A percentile compares a stretch with the other conserved stretches of the same genome.
phyloP scores from a whole-genome alignment of 2,888 invertebrate genomes.

The Rhamnusium bicolor region DNA sequence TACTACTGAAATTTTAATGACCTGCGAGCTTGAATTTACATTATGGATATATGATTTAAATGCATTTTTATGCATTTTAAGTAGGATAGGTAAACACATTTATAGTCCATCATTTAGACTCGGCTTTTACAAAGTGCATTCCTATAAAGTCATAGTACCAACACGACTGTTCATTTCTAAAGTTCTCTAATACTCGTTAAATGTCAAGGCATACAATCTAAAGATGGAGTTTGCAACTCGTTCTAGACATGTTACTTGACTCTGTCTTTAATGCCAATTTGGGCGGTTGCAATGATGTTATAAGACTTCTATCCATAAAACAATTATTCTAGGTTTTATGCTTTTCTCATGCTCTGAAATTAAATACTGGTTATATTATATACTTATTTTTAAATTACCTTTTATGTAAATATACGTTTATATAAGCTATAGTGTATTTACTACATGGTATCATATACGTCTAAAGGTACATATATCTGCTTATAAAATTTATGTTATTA shows the following conservation, averaged over 20 bases:
- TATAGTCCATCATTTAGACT: constrained; percentile 6
- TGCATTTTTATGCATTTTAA: constrained; percentile 6
- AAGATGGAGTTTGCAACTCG: constrained; percentile 57
- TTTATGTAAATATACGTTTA: constrained; percentile 6
- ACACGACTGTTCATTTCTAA: constrained; percentile 50
- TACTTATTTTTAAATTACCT: constrained; percentile 6
- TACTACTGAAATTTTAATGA: not conserved
- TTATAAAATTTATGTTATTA: not conserved
- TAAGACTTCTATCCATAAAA: not conserved
- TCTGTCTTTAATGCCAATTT: constrained; percentile 33
- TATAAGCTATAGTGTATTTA: not conserved
- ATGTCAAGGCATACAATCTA: constrained; percentile 63
- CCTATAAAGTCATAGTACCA: constrained; percentile 53
- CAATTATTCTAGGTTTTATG: not conserved
- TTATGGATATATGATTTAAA: not conserved
- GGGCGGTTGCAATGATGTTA: constrained; percentile 4
- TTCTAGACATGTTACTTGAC: constrained; percentile 43
- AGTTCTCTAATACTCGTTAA: constrained; percentile 61
- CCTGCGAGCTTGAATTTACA: not conserved
- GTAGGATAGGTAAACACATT: constrained; percentile 16
- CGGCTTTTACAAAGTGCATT: constrained; percentile 51
- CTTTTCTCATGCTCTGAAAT: not conserved
- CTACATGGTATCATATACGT: not conserved
- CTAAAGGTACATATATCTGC: not conserved
- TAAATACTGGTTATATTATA: constrained; percentile 9